Conservation (phyloP, 2,113 vertebrate species). For the Dasypus novemcinctus region DNA sequence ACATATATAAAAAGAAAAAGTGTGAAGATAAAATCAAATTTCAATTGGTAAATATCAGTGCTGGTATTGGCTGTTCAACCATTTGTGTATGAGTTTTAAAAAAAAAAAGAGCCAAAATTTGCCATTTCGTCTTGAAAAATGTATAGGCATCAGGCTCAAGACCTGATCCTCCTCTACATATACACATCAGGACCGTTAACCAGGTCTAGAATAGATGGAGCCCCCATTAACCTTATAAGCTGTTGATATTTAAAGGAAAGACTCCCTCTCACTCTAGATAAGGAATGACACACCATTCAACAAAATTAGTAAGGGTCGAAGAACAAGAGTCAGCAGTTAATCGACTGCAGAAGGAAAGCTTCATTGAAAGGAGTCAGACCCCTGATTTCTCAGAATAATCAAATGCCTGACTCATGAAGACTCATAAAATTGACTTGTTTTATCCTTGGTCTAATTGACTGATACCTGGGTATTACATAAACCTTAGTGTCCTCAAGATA, state of each 20-base stretch:
- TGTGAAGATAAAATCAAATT: slow-evolving; percentile 11
- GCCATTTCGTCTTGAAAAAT: slow-evolving; percentile 22
- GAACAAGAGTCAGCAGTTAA: slow-evolving; percentile 80
- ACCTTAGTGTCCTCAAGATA: slow-evolving; percentile 80
- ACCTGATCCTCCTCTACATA: neutral
- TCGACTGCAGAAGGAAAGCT: slow-evolving; percentile 78
- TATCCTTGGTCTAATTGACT: slow-evolving; percentile 77
- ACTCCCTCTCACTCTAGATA: slow-evolving; percentile 69
- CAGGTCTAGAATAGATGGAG: slow-evolving; percentile 57
- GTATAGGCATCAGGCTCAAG: neutral
- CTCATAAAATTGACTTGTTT: slow-evolving; percentile 81
- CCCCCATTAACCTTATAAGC: slow-evolving; percentile 48
- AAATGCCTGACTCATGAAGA: slow-evolving; percentile 76
- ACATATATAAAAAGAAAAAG: neutral
- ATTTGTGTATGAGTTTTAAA: neutral
- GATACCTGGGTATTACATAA: slow-evolving; percentile 77
- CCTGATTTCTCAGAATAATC: slow-evolving; percentile 83
- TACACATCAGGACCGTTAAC: slow-evolving; percentile 47
- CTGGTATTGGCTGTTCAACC: neutral
- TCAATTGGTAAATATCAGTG: neutral
- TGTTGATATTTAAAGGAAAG: slow-evolving; percentile 76
- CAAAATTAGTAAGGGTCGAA: slow-evolving; percentile 83
- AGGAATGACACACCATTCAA: slow-evolving; percentile 79
- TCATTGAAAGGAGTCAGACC: slow-evolving; percentile 73
- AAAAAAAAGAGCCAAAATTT: slow-evolving; percentile 27